Evolutionary conservation across 1,140 invertebrate genomes (phyloP), one percentile per base, ranked within the genome.

Genomic region (Drosophila parvula): DNA sequence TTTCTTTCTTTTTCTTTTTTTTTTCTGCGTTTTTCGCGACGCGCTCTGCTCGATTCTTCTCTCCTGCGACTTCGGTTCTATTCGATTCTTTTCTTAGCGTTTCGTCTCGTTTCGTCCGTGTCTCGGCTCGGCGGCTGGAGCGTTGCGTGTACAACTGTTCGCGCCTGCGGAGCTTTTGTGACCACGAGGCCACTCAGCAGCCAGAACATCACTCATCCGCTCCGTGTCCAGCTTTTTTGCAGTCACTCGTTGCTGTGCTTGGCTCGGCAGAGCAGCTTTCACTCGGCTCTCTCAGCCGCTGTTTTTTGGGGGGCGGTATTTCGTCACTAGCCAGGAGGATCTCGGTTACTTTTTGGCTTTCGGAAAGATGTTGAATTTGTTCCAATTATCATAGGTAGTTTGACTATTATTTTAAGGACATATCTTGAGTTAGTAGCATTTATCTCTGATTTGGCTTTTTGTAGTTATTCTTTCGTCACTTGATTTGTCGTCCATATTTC

Each of bases 121-220:
- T 64, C 77, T 79, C 79, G 84, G 83, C 76, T 85, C 78, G 75
- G 75, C 80, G 79, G 90, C 90, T 91, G 55, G 75, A 90, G 79
- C 90, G 90, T 91, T 91, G 90, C 89, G 90, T 90, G 85, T 90
- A 90, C 90, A 91, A 91, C 84, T 91, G 85, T 75, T 71, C 69
- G 79, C 82, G 80, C 70, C 78, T 77, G 81, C 68, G 36, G 71
- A 86, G 81, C 85, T 90, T 90, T 90, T 71, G 83, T 76, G 64
- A 74, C 84, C 83, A 88, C 83, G 83, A 88, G 83, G 84, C 83
- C 83, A 86, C 71, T 82, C 69, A 74, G 59, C 69, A 76, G 65
- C 65, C 45, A 11, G 73, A 22, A 74, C 36, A 69, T 62, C 56
- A 47, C 70, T 68, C 67, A 74, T 58, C 55, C 74, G 62, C 71